Conservation (phyloP, 2,888 invertebrate genomes). For the Thyatira batis region DNA sequence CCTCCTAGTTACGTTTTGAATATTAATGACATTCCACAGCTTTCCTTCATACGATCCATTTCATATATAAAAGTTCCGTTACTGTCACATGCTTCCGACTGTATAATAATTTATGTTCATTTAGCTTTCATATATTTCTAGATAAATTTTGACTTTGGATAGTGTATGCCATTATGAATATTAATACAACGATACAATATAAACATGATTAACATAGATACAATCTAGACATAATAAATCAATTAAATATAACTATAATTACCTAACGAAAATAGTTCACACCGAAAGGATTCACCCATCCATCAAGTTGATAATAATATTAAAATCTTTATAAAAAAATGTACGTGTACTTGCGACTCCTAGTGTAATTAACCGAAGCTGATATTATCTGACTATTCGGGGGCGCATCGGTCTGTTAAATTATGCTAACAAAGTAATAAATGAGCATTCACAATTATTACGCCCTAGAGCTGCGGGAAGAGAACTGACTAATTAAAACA, state of each 20-base stretch:
- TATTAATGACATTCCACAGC: conserved; percentile 80
- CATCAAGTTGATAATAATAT: not conserved
- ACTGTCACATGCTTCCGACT: conserved; percentile 56
- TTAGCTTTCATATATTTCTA: not conserved
- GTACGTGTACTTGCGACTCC: not conserved
- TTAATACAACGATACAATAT: no score
- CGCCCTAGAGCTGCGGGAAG: conserved; percentile 35
- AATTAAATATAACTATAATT: no score
- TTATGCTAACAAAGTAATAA: conserved; percentile 68
- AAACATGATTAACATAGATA: no score
- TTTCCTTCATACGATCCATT: conserved; percentile 65
- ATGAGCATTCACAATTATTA: conserved; percentile 60
- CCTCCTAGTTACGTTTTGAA: conserved; percentile 80
- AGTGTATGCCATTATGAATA: no score
- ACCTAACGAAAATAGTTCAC: no score
- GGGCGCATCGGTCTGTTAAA: conserved; percentile 53
- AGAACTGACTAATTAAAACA: conserved; percentile 73
- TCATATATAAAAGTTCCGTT: conserved; percentile 63
- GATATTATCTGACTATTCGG: conserved; percentile 49
- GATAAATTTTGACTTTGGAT: no score
- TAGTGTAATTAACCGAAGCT: not conserved
- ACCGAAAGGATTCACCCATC: conserved; percentile 16
- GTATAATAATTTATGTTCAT: not conserved
- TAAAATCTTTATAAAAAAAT: not conserved
- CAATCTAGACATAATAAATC: no score